phyloP scores from a whole-genome alignment of 1,140 invertebrate genomes.

The Chionoecetes opilio region DNA sequence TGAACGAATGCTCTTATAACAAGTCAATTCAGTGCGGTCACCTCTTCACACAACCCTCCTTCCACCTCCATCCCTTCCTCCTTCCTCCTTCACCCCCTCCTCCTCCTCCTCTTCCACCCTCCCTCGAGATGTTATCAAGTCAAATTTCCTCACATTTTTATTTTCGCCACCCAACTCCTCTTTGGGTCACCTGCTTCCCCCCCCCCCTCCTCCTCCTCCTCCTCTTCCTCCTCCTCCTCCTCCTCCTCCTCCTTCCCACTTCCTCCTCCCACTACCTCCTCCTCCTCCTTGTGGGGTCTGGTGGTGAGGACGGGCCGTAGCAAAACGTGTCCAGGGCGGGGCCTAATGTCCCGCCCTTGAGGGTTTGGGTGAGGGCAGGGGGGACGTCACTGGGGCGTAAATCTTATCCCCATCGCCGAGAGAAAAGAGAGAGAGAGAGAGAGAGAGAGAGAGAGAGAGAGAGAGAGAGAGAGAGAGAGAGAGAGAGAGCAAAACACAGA shows the following conservation, averaged over 20 bases:
- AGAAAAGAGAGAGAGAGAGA: background rate
- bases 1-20: too few relatives aligned
- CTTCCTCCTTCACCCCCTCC: too few relatives aligned
- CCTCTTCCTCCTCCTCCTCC: background rate
- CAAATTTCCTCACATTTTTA: conserved; percentile 24
- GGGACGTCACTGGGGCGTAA: background rate
- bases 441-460: background rate
- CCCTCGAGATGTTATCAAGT: background rate
- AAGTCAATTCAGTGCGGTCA: too few relatives aligned
- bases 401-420: background rate
- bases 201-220: background rate
- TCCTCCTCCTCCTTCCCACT: background rate
- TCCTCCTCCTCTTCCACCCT: too few relatives aligned
- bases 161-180: background rate
- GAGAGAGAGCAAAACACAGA: background rate
- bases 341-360: background rate
- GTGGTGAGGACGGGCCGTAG: background rate
- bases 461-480: background rate
- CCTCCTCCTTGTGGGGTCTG: background rate
- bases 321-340: background rate
- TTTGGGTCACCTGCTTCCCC: background rate
- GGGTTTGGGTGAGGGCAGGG: background rate
- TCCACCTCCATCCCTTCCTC: too few relatives aligned
- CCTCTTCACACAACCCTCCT: too few relatives aligned
- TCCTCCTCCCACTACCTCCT: background rate